phyloP scores from a whole-genome alignment of 53 echinoderm and acorn worm species.

The Holothuria scabra region DNA sequence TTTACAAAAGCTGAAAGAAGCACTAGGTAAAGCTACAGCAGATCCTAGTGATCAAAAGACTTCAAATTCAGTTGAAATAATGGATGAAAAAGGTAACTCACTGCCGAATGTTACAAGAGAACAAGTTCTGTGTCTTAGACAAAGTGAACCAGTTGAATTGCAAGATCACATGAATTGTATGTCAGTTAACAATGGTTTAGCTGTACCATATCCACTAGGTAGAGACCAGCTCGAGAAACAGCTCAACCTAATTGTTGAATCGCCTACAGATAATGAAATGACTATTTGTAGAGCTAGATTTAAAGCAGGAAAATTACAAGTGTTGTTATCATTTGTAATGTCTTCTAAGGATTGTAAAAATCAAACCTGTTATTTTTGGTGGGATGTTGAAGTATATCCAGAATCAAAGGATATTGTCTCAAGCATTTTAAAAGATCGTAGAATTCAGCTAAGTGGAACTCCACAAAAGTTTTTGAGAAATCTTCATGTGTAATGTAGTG shows the following conservation, averaged over 20 bases:
- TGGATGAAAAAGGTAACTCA: background rate
- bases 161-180: background rate
- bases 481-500: too few species aligned
- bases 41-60: background rate
- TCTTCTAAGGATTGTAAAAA: background rate
- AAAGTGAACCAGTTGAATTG: background rate
- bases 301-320: background rate
- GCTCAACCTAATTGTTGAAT: background rate
- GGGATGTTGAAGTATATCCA: background rate
- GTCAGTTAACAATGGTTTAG: background rate
- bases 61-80: background rate
- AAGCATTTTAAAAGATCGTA: too few species aligned
- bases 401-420: background rate
- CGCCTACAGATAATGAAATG: background rate
- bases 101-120: background rate
- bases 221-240: background rate
- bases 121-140: background rate
- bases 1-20: background rate
- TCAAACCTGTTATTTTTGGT: background rate
- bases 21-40: background rate
- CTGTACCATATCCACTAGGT: background rate
- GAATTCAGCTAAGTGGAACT: too few species aligned
- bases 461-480: too few species aligned
- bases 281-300: background rate
- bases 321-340: slow-evolving; percentile 1